Evolutionary conservation across 2,113 vertebrate species (phyloP), one percentile per base, ranked within the genome.

Genomic region (Cercopithecus mona): DNA sequence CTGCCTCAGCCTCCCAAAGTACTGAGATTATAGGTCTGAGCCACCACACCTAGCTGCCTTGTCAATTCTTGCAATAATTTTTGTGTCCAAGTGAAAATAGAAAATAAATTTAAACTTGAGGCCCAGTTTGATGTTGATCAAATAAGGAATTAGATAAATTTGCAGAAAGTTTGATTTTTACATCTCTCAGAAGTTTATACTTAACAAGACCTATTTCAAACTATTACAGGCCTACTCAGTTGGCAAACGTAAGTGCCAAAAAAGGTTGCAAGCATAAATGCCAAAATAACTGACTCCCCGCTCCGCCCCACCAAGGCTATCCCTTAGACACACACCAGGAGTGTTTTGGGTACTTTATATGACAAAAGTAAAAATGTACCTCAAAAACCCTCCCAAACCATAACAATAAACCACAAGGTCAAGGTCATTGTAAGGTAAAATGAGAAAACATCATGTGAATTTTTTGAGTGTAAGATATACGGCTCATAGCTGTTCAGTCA

Each of bases 161-260:
- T 93, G 61, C 61, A 92, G 83, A 97, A 93, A 92, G 61, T 30
- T 68, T 72, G 57, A 43, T 32, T 88, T 93, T 84, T 59, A 86
- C 85, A 25, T 81, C 88, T 95, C 87, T 85, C 81, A 84, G 25
- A 93, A 66, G 64, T 93, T 92, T 82, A 94, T 73, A 75, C 52
- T 88, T 66, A 93, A 59, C 11, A 92, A 92, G 45, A 96, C 64
- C 75, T 68, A 92, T 59, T 96, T 25, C 64, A 80, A 88, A 82
- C 68, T 75, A 85, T 90, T 87, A 86, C 57, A 72, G 85, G 86
- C 89, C 79, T 57, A 57, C 6, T 50, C 25, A 91, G n/a, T 50
- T 95, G 82, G 93, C 83, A 86, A 70, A 43, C 6, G 5, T 3
- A 22, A 55, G 40, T 40, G 50, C 88, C 48, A 68, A 61, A 92